Base-by-base conservation (phyloP, 1,140 invertebrate species). In the Chironomus tepperi region DNA sequence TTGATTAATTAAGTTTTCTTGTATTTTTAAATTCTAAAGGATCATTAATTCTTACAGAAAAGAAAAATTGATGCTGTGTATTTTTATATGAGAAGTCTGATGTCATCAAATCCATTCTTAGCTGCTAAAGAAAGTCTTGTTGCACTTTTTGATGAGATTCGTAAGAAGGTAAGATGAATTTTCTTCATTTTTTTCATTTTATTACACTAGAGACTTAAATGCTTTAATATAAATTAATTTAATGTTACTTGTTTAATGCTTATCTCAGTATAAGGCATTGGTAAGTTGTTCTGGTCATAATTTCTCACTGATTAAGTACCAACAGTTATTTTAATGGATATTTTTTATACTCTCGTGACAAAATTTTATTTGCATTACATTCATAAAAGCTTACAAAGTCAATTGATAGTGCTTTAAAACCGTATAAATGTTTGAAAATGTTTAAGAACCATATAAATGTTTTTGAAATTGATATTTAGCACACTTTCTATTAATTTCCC, bases 21-120 rank as follows among this genome's bases (percentile, higher is more conserved):
- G 34, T 5, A 16, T 76, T 75, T 74, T 64, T 21, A 73, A 9
- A 34, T 7, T 73, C 77, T 75, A 78, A 74, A n/a, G n/a, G n/a
- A 74, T 76, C 78, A 73, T 84, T 57, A 57, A 47, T 3, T 10
- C 8, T 7, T 88, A 75, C 83, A 97, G 94, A 91, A 91, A 84
- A 87, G 94, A 79, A 95, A 95, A 85, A 85, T 98, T 74, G 96
- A 98, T 84, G 95, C 96, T n/a, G 94, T 98, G 12, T 98, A 98
- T 84, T 97, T 94, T 83, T 97, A 97, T 80, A 96, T 97, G 90
- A 87, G 96, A 78, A 96, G 95, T 83, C 84, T 98, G 74, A 93
- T 96, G 87, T 92, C 95, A 43, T 95, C 94, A 18, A 97, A 96
- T 87, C 94, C 95, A 9, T 93, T 97, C 79, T 87, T 91, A 75